Base-by-base conservation (phyloP, 1,140 invertebrate genomes). In the Cecropterus lyciades region DNA sequence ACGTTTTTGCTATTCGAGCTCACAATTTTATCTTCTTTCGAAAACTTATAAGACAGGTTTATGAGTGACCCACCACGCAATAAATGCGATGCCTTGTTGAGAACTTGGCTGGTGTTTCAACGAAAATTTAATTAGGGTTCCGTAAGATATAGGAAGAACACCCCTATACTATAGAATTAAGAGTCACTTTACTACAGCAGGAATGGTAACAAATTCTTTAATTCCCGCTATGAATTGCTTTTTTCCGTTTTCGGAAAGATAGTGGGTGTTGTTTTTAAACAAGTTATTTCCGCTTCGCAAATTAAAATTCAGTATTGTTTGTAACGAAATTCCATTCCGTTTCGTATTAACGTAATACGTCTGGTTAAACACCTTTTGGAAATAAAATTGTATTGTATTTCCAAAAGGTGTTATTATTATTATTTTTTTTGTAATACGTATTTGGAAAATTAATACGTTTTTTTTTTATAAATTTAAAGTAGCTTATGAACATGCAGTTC, bases 51-150 rank as follows among this genome's bases (percentile, higher is more conserved):
- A 65, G 63, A 45, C 51, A 46, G 42, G 51, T 65, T 67, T 67
- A 64, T 63, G 52, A 62, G 65, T 57, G 62, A 64, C 67, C 46
- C 53, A 62, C 63, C 42, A 49, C 30, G 65, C 60, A 33, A 52
- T 68, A 65, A 72, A 72, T 72, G 70, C 62, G 65, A 72, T 72
- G 65, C 55, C 56, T 57, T 51, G 57, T 62, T 40, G 53, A 52
- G 55, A 73, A 73, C 71, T 73, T 73, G 71, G 71, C 71, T n/a
- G n/a, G n/a, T 69, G 49, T 67, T 64, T 63, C 64, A 62, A 65
- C 69, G 67, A 70, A 69, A 73, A 73, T 73, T 69, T 69, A 73
- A 70, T 65, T 69, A 67, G 71, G 62, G 37, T 51, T n/a, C n/a
- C n/a, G 20, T 20, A 20, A 20, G 20, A 20, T 20, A 20, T 20